A percentile compares a stretch with the other conserved stretches of the same genome.
Evolutionary conservation across 2,888 invertebrate species (phyloP).

Genomic region (Chesias legatella): DNA sequence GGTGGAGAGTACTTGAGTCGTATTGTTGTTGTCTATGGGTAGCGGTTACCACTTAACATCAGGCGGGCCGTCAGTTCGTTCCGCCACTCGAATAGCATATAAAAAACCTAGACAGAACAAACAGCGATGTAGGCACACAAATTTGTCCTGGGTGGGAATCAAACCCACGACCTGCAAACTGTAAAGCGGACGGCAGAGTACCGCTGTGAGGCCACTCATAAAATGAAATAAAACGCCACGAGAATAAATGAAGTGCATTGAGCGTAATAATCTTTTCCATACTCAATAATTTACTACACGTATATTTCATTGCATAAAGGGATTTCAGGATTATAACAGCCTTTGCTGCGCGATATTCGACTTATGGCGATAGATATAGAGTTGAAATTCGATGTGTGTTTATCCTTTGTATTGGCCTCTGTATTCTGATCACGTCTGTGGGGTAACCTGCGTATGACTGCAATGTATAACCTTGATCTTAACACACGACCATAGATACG

Average conservation of each 20-base stretch:
- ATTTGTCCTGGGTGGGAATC: too few relatives aligned
- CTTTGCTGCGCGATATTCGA: neutral
- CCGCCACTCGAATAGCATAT: too few relatives aligned
- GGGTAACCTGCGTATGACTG: conserved; percentile 22
- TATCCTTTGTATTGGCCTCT: neutral
- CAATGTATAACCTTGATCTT: conserved; percentile 28
- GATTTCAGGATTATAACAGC: conserved; percentile 12
- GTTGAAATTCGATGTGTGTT: conserved; percentile 1
- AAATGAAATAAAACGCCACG: neutral
- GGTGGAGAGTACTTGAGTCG: too few relatives aligned
- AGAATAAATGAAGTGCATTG: conserved; percentile 1
- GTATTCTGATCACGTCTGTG: conserved; percentile 18
- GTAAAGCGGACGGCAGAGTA: neutral
- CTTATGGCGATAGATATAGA: neutral
- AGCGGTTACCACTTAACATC: too few relatives aligned
- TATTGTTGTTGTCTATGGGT: too few relatives aligned
- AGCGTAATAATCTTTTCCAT: conserved; percentile 13
- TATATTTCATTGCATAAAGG: conserved; percentile 14
- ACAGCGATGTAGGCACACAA: too few relatives aligned
- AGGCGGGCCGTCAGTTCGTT: too few relatives aligned
- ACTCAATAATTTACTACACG: conserved; percentile 10
- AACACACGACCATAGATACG: conserved; percentile 16
- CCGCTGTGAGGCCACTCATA: conserved; percentile 5
- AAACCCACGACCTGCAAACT: too few relatives aligned
- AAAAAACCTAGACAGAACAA: too few relatives aligned